Conservation (phyloP, 2,888 invertebrate species). For the Lepidocyrtoides sp. region DNA sequence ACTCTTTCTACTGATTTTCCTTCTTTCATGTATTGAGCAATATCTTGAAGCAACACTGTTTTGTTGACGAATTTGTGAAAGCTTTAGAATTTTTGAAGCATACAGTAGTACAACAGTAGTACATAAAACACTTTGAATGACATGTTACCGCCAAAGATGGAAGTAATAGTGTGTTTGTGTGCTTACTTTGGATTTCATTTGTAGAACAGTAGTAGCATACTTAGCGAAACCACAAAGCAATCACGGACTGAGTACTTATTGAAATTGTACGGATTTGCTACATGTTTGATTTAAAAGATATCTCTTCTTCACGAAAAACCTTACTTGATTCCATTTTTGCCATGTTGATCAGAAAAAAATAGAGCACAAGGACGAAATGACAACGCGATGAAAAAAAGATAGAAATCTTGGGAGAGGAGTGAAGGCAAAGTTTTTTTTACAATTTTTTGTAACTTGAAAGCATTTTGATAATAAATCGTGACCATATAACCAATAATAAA, state of each 20-base stretch:
- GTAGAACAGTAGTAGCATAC: not conserved
- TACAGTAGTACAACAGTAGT: no score
- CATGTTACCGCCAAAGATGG: no score
- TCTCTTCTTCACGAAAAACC: constrained; percentile 35
- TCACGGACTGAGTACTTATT: constrained; percentile 37
- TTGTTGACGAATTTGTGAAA: not conserved
- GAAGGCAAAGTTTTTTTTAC: constrained; percentile 31
- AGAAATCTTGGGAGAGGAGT: constrained; percentile 48
- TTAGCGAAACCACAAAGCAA: constrained; percentile 44
- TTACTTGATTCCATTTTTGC: constrained; percentile 53
- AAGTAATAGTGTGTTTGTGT: no score
- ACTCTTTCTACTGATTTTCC: not conserved
- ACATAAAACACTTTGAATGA: no score
- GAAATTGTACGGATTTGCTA: not conserved
- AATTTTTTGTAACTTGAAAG: constrained; percentile 50
- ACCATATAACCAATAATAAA: constrained; percentile 32
- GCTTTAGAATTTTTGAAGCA: no score
- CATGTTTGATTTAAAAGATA: constrained; percentile 63
- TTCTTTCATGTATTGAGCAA: no score
- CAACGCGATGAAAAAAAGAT: constrained; percentile 37
- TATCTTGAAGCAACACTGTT: no score
- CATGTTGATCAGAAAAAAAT: constrained; percentile 35
- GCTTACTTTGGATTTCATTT: not conserved
- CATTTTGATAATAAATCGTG: constrained; percentile 23
- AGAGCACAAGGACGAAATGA: constrained; percentile 48